Conservation (phyloP, 1,140 invertebrate species). For the Drosophila azteca region DNA sequence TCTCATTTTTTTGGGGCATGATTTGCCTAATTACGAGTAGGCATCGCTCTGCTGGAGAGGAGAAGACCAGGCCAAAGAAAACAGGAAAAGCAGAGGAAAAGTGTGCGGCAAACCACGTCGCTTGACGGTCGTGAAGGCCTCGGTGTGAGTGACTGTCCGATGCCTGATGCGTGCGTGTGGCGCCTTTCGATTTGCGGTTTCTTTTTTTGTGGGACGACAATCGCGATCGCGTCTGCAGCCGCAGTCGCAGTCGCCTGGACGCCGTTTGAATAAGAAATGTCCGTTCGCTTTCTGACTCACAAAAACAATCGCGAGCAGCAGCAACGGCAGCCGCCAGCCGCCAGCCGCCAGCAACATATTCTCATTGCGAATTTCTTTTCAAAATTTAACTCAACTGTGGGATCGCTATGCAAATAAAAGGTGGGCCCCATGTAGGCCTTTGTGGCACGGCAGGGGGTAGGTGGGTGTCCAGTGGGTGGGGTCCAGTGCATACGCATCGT, state of each 20-base stretch:
- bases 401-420: slow-evolving; percentile 70
- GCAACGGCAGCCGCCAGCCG: too few species aligned
- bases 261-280: slow-evolving; percentile 71
- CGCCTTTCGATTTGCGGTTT: slow-evolving; percentile 68
- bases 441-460: slow-evolving; percentile 6
- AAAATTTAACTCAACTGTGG: slow-evolving; percentile 65
- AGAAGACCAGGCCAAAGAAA: slow-evolving; percentile 5
- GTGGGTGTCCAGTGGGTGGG: slow-evolving; percentile 6
- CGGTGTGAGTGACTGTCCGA: slow-evolving; percentile 35
- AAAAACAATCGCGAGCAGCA: slow-evolving; percentile 33
- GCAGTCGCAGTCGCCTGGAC: slow-evolving; percentile 52
- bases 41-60: slow-evolving; percentile 44
- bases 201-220: slow-evolving; percentile 37
- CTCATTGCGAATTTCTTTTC: slow-evolving; percentile 68
- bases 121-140: slow-evolving; percentile 10
- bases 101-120: slow-evolving; percentile 21
- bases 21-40: slow-evolving; percentile 52
- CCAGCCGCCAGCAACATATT: slow-evolving; percentile 47
- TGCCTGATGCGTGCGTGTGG: slow-evolving; percentile 71
- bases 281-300: slow-evolving; percentile 49
- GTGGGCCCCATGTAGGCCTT: slow-evolving; percentile 43
- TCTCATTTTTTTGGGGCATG: slow-evolving; percentile 62
- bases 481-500: slow-evolving; percentile 34
- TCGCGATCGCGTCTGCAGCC: slow-evolving; percentile 52
- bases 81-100: slow-evolving; percentile 18